Evolutionary conservation across 2,113 vertebrate species (phyloP).

Genomic region (Romanogobio albipinnatus): DNA sequence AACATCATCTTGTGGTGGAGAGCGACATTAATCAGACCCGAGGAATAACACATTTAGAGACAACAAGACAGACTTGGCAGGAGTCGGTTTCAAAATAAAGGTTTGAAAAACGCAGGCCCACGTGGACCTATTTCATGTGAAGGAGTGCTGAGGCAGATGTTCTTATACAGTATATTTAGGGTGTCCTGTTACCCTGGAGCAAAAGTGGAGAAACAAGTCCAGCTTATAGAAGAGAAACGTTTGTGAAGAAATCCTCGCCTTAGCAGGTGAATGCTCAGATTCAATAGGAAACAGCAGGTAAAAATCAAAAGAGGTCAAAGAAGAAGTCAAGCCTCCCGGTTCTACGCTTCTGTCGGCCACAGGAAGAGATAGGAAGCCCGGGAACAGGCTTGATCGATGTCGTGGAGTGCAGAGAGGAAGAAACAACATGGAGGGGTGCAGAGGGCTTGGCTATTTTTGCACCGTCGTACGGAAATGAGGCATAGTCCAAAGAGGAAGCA

Average conservation of each 20-base stretch:
- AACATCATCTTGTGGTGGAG: conserved; percentile 66
- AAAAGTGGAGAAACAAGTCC: not conserved
- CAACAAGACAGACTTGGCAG: conserved; percentile 34
- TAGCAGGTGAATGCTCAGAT: conserved; percentile 72
- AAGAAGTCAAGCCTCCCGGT: conserved; percentile 43
- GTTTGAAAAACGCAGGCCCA: not conserved
- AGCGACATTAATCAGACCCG: conserved; percentile 57
- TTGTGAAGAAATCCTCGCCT: conserved; percentile 14
- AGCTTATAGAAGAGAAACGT: not conserved
- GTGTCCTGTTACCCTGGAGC: not conserved
- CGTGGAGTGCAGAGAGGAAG: conserved; percentile 84
- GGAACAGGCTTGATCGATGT: conserved; percentile 87
- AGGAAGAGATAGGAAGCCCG: conserved; percentile 90
- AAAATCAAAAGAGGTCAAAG: conserved; percentile 76
- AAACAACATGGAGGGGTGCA: conserved; percentile 79
- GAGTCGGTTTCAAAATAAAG: conserved; percentile 20
- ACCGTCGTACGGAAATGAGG: conserved; percentile 85
- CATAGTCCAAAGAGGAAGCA: conserved; percentile 82
- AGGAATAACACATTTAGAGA: conserved; percentile 45
- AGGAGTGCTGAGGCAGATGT: conserved; percentile 29
- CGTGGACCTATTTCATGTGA: not conserved
- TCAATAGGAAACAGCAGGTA: conserved; percentile 79
- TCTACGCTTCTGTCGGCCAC: conserved; percentile 65
- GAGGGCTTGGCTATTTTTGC: conserved; percentile 85
- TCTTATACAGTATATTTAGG: not conserved